Evolutionary conservation across 2,888 invertebrate genomes (phyloP).

Genomic region (Artemia sp.): DNA sequence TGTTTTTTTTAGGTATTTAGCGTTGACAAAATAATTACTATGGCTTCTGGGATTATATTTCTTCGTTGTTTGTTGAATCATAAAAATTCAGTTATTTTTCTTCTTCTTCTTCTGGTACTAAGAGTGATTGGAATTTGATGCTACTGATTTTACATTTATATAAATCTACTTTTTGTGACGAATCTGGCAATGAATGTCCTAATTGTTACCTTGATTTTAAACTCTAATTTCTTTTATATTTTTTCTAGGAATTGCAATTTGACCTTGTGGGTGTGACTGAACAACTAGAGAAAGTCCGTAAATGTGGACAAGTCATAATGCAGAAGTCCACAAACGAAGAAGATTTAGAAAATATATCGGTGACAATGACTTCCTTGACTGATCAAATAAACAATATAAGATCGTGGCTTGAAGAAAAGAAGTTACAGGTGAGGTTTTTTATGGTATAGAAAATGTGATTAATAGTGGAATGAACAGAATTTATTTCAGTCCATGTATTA

Average conservation of each 20-base stretch:
- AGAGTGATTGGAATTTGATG: neutral
- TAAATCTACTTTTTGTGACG: constrained; percentile 19
- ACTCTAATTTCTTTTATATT: constrained; percentile 9
- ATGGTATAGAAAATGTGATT: too few species aligned
- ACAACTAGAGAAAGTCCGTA: constrained; percentile 55
- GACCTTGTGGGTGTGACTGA: constrained; percentile 54
- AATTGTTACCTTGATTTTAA: neutral
- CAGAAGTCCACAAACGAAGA: constrained; percentile 60
- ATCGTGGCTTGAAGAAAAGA: constrained; percentile 62
- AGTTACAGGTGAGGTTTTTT: constrained; percentile 40
- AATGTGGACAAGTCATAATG: constrained; percentile 57
- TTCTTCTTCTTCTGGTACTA: neutral
- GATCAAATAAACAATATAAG: constrained; percentile 62
- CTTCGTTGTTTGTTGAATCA: too few species aligned
- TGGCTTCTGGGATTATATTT: too few species aligned
- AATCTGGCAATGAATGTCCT: neutral
- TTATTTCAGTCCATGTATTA: too few species aligned
- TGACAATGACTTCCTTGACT: constrained; percentile 53
- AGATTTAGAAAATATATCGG: constrained; percentile 55
- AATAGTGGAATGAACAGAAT: too few species aligned
- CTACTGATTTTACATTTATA: neutral
- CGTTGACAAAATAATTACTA: neutral
- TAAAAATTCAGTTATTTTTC: neutral
- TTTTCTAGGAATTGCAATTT: constrained; percentile 44
- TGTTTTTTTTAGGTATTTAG: neutral